Percentiles rank a stretch among this genome's conserved stretches.
phyloP scores from a whole-genome alignment of 2,888 invertebrate genomes.

The Oeneis ivallda region DNA sequence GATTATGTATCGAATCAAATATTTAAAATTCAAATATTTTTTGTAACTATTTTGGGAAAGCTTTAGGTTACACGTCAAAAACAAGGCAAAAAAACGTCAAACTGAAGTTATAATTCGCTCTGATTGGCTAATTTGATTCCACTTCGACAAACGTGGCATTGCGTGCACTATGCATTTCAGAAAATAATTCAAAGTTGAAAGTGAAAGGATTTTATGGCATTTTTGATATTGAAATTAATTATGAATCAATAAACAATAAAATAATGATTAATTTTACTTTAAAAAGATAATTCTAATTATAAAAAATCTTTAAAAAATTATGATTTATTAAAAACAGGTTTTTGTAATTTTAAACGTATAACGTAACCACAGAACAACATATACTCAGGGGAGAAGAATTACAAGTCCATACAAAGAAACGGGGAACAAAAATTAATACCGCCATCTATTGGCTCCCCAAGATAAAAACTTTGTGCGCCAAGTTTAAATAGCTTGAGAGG shows the following conservation, averaged over 20 bases:
- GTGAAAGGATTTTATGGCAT: neutral
- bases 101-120: conserved; percentile 43
- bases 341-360: too few relatives aligned
- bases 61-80: conserved; percentile 77
- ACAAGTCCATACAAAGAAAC: too few relatives aligned
- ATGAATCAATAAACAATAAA: neutral
- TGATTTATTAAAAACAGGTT: too few relatives aligned
- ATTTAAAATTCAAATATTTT: conserved; percentile 34
- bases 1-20: conserved; percentile 40
- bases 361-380: too few relatives aligned
- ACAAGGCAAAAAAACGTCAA: conserved; percentile 58
- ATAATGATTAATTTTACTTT: too few relatives aligned
- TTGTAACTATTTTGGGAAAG: conserved; percentile 68
- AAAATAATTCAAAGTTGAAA: conserved; percentile 3
- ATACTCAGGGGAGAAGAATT: too few relatives aligned
- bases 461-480: too few relatives aligned
- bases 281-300: too few relatives aligned
- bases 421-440: too few relatives aligned
- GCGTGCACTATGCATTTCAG: conserved; percentile 30
- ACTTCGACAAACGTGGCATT: conserved; percentile 76
- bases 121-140: conserved; percentile 68
- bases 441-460: too few relatives aligned
- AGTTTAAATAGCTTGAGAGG: too few relatives aligned
- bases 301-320: too few relatives aligned
- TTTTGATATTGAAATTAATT: neutral